These are phyloP conservation scores for Dione juno DNA, from an alignment of 2,888 invertebrate species.

Conservation along the genomic window DNA sequence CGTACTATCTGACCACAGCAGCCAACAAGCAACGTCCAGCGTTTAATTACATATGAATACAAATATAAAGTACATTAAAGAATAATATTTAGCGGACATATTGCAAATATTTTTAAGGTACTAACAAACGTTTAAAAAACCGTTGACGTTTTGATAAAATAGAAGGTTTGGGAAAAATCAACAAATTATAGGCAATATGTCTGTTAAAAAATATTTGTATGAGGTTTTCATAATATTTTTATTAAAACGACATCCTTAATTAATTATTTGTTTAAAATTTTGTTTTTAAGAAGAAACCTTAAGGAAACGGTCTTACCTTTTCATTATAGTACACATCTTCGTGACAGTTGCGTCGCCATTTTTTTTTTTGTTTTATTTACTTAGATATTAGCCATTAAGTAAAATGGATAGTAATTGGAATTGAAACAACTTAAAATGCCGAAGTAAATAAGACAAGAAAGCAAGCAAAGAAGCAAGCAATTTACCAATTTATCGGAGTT, in stretches of 20 bases:
- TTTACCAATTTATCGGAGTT: conserved; percentile 8
- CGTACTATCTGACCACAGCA: conserved; percentile 78
- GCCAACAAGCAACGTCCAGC: conserved; percentile 80
- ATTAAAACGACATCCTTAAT: background rate
- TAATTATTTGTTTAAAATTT: no score
- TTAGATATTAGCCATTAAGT: conserved; percentile 1
- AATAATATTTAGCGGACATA: background rate
- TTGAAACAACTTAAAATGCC: conserved; percentile 13
- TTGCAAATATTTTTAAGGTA: background rate
- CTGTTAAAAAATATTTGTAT: background rate
- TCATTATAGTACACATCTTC: background rate
- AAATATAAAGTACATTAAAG: conserved; percentile 9
- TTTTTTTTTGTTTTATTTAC: background rate
- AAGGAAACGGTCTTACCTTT: no score
- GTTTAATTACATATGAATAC: conserved; percentile 57
- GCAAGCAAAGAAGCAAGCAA: conserved; percentile 2
- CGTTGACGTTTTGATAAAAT: no score
- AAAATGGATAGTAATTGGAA: conserved; percentile 23
- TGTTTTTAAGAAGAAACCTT: no score
- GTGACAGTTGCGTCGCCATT: background rate
- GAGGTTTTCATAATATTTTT: background rate
- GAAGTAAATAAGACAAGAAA: background rate
- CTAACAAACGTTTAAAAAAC: no score
- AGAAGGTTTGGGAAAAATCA: no score
- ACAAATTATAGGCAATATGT: background rate